These are phyloP conservation scores for Amblyraja radiata DNA, from an alignment of 2,797 vertebrate genomes.

Conservation along the genomic window DNA sequence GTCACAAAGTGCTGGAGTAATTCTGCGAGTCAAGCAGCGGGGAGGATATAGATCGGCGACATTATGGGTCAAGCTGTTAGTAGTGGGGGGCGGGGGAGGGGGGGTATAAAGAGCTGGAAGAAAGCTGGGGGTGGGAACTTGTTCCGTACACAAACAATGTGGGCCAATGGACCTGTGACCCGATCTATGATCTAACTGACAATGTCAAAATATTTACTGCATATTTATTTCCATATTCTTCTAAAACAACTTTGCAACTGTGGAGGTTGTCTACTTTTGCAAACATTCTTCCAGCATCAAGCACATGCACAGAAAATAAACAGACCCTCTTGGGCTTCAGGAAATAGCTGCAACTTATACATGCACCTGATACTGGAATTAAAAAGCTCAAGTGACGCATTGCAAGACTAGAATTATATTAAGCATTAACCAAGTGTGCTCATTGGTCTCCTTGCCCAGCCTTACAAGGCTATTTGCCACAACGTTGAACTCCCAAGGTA, in stretches of 20 bases:
- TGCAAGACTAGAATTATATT: conserved; percentile 1
- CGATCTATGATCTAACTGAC: too few species aligned
- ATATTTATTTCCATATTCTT: not conserved
- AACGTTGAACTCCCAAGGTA: conserved; percentile 45
- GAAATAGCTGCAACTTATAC: not conserved
- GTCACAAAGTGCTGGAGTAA: too few species aligned
- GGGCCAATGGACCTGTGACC: too few species aligned
- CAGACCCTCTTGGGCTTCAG: not conserved
- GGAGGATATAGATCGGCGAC: too few species aligned
- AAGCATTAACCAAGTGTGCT: not conserved
- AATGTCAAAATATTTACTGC: not conserved
- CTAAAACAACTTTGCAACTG: not conserved
- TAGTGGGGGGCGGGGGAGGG: too few species aligned
- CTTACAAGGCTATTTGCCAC: conserved; percentile 19
- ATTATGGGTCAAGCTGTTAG: too few species aligned
- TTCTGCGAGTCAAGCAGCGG: too few species aligned
- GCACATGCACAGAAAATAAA: not conserved
- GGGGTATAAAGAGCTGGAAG: too few species aligned
- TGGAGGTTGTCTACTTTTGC: not conserved
- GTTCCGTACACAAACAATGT: too few species aligned
- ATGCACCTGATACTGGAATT: not conserved
- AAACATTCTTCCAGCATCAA: not conserved
- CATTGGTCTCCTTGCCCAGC: not conserved
- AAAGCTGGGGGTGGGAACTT: too few species aligned
- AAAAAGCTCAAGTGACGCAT: not conserved